These are phyloP conservation scores for Halichondria panicea DNA, from an alignment of 37 sponge, comb jelly and placozoan genomes.

Conservation along the genomic window DNA sequence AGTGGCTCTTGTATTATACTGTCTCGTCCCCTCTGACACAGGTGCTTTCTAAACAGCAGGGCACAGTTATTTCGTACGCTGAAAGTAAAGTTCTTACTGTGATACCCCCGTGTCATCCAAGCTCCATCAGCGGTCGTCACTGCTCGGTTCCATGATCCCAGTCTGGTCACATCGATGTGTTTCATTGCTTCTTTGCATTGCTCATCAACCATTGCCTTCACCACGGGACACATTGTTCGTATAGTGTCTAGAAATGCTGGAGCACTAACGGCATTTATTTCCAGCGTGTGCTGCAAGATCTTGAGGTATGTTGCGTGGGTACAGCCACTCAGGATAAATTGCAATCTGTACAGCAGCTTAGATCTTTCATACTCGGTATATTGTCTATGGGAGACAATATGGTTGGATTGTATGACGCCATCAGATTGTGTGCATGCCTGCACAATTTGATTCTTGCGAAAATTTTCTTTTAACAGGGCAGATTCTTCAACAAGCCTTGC, in stretches of 20 bases:
- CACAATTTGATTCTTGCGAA: too few species aligned
- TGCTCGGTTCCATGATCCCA: conserved; percentile 34
- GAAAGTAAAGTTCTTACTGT: conserved; percentile 32
- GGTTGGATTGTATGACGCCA: too few species aligned
- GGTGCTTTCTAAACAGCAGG: too few species aligned
- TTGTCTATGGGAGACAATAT: too few species aligned
- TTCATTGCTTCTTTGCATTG: conserved; percentile 18
- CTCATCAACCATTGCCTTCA: conserved; percentile 12
- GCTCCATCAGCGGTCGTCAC: conserved; percentile 41
- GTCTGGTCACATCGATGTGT: neutral
- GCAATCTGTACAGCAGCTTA: conserved; percentile 4
- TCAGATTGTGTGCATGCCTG: too few species aligned
- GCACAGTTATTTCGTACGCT: conserved; percentile 33
- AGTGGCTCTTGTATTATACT: conserved; percentile 20
- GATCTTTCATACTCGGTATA: too few species aligned
- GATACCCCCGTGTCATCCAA: conserved; percentile 22
- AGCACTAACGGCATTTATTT: neutral
- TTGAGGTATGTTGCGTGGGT: conserved; percentile 24
- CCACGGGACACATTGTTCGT: neutral
- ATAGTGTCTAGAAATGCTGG: neutral
- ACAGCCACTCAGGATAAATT: conserved; percentile 20
- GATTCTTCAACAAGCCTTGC: too few species aligned
- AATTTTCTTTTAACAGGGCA: too few species aligned
- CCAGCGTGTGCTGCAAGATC: neutral
- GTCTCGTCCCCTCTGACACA: conserved; percentile 26